phyloP scores from a whole-genome alignment of 2,797 vertebrate genomes.

The Melanotaenia pygmaea region DNA sequence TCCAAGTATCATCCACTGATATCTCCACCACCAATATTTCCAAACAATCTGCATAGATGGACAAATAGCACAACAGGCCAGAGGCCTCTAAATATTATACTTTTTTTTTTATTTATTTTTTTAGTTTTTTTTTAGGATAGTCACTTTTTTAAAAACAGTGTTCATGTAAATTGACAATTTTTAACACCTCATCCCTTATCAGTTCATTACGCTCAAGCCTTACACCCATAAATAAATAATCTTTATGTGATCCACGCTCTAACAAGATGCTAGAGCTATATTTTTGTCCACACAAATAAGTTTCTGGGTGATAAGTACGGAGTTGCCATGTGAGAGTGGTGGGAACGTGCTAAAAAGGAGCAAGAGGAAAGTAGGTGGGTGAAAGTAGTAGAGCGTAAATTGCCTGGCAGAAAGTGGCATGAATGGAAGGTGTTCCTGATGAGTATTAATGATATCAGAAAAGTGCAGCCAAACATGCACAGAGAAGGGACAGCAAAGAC shows the following conservation, averaged over 20 bases:
- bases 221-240: not conserved
- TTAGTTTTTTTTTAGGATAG: not conserved
- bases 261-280: not conserved
- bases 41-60: too few relatives aligned
- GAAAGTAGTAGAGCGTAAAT: constrained; percentile 58
- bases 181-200: too few relatives aligned
- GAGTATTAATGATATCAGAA: constrained; percentile 79
- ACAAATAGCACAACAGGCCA: too few relatives aligned
- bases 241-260: not conserved
- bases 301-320: not conserved
- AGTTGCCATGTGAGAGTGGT: constrained; percentile 27
- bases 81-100: too few relatives aligned
- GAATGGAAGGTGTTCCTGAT: constrained; percentile 69
- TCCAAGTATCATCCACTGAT: not conserved
- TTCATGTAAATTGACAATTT: not conserved
- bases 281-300: not conserved
- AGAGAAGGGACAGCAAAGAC: constrained; percentile 51
- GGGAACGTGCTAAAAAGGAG: constrained; percentile 31
- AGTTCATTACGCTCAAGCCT: not conserved
- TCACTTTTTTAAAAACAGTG: not conserved
- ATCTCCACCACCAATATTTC: too few relatives aligned
- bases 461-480: constrained; percentile 70
- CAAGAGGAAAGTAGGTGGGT: constrained; percentile 39
- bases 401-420: constrained; percentile 53
- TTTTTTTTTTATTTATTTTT: not conserved